Conservation (phyloP, 2,113 vertebrate genomes). For the Thomomys bottae region DNA sequence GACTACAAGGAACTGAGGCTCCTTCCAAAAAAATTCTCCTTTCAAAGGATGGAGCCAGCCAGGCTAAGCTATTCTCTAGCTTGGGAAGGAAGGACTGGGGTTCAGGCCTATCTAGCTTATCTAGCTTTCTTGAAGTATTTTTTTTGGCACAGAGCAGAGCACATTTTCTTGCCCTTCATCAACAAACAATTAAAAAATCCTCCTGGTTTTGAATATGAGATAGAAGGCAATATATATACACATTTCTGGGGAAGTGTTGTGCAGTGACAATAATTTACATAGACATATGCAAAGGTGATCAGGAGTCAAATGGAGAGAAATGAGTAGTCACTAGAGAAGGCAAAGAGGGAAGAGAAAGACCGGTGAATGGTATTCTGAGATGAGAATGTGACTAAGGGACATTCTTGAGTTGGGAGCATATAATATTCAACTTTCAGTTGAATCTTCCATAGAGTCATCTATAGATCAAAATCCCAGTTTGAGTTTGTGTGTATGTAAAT, state of each 20-base stretch:
- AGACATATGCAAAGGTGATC: neutral
- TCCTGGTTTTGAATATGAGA: neutral
- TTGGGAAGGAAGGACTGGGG: neutral
- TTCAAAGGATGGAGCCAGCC: neutral
- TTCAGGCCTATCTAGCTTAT: neutral
- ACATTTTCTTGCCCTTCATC: neutral
- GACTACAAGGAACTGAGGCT: conserved; percentile 10
- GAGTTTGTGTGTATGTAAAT: neutral
- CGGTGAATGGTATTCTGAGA: neutral
- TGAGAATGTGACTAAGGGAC: neutral
- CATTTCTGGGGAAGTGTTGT: neutral
- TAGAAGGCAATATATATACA: neutral
- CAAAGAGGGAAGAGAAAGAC: neutral
- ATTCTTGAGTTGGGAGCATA: neutral
- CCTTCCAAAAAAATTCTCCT: neutral
- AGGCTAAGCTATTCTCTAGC: neutral
- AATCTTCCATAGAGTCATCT: neutral
- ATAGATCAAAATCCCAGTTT: neutral
- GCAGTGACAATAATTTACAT: neutral
- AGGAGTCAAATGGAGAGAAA: neutral
- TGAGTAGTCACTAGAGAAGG: neutral
- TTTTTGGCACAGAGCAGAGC: neutral
- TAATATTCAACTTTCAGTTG: conserved; percentile 15
- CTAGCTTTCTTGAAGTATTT: neutral
- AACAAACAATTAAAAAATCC: neutral